Base-by-base conservation (phyloP, 2,113 vertebrate species). In the Brienomyrus brachyistius region DNA sequence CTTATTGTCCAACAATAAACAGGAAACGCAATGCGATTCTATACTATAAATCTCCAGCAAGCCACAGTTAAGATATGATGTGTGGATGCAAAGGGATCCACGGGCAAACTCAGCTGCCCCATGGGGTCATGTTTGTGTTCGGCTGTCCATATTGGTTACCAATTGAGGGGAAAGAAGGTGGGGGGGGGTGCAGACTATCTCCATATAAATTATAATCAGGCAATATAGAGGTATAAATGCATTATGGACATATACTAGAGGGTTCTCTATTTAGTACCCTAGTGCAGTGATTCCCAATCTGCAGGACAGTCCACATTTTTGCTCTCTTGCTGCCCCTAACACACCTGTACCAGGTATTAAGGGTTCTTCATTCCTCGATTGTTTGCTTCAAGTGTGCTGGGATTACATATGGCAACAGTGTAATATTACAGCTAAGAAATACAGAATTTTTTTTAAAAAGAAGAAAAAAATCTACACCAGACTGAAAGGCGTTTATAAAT, bases 11-110 rank as follows among this genome's bases (percentile, higher is more conserved):
- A 94, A 91, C 91, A 31, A 31, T 31, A 31, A 31, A 31, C 31
- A 31, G 1, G 31, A 31, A 31, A 80, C 96, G 91, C 96, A 92
- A 97, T 96, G 96, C 95, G 93, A 96, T 94, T 92, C 91, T 89
- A 91, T 94, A 94, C 92, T 94, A 92, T 92, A 93, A 90, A 95
- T 94, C 93, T 95, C 94, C 92, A 92, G 91, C 92, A 6, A 48
- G 92, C 94, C 92, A 91, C 92, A 94, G 92, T 93, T 94, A 92
- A 91, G 91, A 95, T 91, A 95, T 90, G 89, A 88, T 91, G 31
- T 88, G 91, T 86, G 85, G 43, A 90, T 92, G 35, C 90, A 80
- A 66, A 90, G 0, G 19, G 6, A 62, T 88, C 88, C 0, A 80
- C 86, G 52, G 90, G 80, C 91, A 89, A 66, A 51, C 70, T 89